Evolutionary conservation across 2,797 vertebrate genomes (phyloP).

Genomic region (Sorex maritimensis): DNA sequence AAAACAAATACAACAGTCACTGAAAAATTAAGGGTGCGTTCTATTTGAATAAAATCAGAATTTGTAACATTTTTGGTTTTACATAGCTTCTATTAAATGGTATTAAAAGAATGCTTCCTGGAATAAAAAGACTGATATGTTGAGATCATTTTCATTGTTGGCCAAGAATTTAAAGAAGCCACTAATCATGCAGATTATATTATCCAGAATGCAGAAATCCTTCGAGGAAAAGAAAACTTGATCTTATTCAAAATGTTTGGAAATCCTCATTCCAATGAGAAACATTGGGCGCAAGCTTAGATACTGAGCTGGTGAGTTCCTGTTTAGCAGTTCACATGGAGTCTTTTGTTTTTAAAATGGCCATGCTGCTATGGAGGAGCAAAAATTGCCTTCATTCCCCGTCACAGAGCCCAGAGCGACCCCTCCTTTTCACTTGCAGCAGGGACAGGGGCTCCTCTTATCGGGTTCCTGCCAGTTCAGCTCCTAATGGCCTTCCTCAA

Average conservation of each 20-base stretch:
- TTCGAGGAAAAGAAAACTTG: slow-evolving; percentile 29
- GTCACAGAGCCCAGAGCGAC: background rate
- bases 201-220: slow-evolving; percentile 20
- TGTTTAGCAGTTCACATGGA: background rate
- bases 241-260: slow-evolving; percentile 44
- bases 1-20: slow-evolving; percentile 69
- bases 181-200: slow-evolving; percentile 16
- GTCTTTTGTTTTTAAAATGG: slow-evolving; percentile 52
- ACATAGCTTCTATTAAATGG: background rate
- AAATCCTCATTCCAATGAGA: background rate
- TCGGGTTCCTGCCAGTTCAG: background rate
- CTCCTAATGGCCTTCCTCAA: slow-evolving; percentile 62
- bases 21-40: slow-evolving; percentile 55
- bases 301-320: slow-evolving; percentile 18
- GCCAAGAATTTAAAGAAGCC: slow-evolving; percentile 56
- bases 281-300: background rate
- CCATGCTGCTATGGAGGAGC: background rate
- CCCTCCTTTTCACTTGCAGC: background rate
- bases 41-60: slow-evolving; percentile 58
- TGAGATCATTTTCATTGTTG: slow-evolving; percentile 5
- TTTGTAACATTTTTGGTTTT: slow-evolving; percentile 43
- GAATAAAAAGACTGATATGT: slow-evolving; percentile 28
- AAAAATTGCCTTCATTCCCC: background rate
- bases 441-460: background rate
- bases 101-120: slow-evolving; percentile 50